Percentiles rank a stretch among this genome's conserved stretches.
These are phyloP conservation scores for Oriolus oriolus DNA, from an alignment of 2,113 vertebrate species.

Conservation along the genomic window DNA sequence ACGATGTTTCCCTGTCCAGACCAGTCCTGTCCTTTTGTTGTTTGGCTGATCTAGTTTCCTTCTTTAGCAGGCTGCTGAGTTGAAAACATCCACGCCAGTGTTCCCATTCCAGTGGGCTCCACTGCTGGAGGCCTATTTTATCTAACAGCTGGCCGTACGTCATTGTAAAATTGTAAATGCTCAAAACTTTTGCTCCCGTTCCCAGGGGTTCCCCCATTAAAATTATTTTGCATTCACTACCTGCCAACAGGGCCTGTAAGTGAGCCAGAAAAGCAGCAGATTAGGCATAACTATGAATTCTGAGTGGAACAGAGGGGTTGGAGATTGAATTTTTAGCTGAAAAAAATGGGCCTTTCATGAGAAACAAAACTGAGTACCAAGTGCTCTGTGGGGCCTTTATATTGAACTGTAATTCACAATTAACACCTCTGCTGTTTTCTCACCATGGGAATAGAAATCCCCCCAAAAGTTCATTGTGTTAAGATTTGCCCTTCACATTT, in stretches of 20 bases:
- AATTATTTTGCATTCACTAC: slow-evolving; percentile 79
- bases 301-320: slow-evolving; percentile 62
- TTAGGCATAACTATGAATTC: slow-evolving; percentile 79
- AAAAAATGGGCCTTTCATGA: slow-evolving; percentile 41
- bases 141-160: slow-evolving; percentile 57
- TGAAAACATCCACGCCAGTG: slow-evolving; percentile 28
- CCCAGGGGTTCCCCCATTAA: slow-evolving; percentile 75
- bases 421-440: slow-evolving; percentile 60
- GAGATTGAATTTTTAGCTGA: slow-evolving; percentile 56
- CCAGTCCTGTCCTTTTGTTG: neutral
- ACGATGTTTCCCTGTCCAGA: neutral
- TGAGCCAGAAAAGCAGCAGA: slow-evolving; percentile 74
- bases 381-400: slow-evolving; percentile 58
- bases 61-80: slow-evolving; percentile 42
- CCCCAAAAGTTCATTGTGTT: slow-evolving; percentile 53
- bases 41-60: neutral
- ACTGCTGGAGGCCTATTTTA: neutral
- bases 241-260: slow-evolving; percentile 74
- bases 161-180: slow-evolving; percentile 69
- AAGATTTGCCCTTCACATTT: neutral
- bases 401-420: slow-evolving; percentile 64
- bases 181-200: slow-evolving; percentile 72
- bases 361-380: slow-evolving; percentile 67
- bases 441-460: slow-evolving; percentile 51
- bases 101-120: neutral